Evolutionary conservation across 2,888 invertebrate genomes (phyloP), one percentile per base, ranked within the genome.

Genomic region (Drosophila fungiperda): DNA sequence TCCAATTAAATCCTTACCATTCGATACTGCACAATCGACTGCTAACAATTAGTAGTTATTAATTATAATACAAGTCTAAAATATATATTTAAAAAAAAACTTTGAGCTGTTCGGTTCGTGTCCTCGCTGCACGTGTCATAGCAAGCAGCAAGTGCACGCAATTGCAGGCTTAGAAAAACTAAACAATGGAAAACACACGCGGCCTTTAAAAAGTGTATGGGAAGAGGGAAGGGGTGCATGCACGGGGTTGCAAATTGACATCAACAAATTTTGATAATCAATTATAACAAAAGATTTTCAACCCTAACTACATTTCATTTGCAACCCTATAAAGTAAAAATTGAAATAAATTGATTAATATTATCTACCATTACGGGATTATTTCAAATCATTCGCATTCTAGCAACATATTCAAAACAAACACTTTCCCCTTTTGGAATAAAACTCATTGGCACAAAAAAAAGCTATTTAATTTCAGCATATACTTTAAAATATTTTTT

Each of bases 401-500:
- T 3, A 7, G 1, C 15, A 7, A 15, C 15, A 45, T 7, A 20
- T 20, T 20, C 12, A 40, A 40, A 7, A 3, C 3, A 7, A 45
- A 11, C 4, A 3, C 7, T 8, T 48, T 23, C 15, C 48, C 48
- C 48, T 3, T 48, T 48, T 7, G 23, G 15, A 11, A 42, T 6
- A 12, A 12, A 1, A 17, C 40, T 40, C 40, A 40, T n/a, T 1
- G 32, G 15, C 40, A 57, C 32, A n/a, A 17, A 33, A 26, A 11
- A 36, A 7, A 0, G 1, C 45, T 8, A 17, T 32, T 45, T 0
- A 7, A 40, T 59, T 76, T 72, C 55, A 67, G 76, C 75, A 61
- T 73, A 73, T 65, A 73, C 75, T 80, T 80, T 83, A 70, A 82
- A 84, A 82, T 82, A 83, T 82, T 82, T 80, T 80, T 76, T 84